Percentiles rank a stretch among this genome's conserved stretches.
These are phyloP conservation scores for Coregonus ussuriensis DNA, from an alignment of 2,797 vertebrate species.

Conservation along the genomic window DNA sequence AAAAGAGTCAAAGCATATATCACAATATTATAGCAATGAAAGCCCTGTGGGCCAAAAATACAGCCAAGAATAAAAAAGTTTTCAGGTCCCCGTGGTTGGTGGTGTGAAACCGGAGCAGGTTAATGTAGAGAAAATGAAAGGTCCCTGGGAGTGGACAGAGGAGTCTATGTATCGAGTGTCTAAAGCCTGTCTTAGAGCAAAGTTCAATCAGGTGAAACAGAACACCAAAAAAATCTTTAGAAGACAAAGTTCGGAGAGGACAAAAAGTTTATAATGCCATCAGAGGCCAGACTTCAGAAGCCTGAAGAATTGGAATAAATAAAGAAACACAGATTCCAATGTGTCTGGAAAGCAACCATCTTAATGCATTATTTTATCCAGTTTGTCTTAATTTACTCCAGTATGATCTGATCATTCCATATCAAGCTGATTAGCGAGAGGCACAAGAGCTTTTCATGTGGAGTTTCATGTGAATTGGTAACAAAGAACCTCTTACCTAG, in stretches of 20 bases:
- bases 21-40: slow-evolving; percentile 15
- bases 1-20: slow-evolving; percentile 5
- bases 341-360: not conserved
- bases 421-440: not conserved
- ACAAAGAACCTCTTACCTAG: not conserved
- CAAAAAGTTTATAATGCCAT: slow-evolving; percentile 11
- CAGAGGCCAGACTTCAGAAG: not conserved
- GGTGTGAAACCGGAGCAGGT: slow-evolving; percentile 24
- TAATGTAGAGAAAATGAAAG: slow-evolving; percentile 34
- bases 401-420: not conserved
- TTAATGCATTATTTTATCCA: not conserved
- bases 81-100: slow-evolving; percentile 9
- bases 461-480: not conserved
- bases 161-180: slow-evolving; percentile 23
- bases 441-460: not conserved
- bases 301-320: not conserved
- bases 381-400: not conserved
- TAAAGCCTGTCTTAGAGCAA: slow-evolving; percentile 5
- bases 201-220: slow-evolving; percentile 29
- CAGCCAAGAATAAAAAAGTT: slow-evolving; percentile 18
- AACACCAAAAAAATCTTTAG: slow-evolving; percentile 8
- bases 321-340: not conserved
- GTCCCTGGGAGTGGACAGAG: slow-evolving; percentile 23
- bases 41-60: slow-evolving; percentile 24
- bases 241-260: slow-evolving; percentile 12